Conservation (phyloP, 2,797 vertebrate genomes). For the Pipistrellus kuhlii region DNA sequence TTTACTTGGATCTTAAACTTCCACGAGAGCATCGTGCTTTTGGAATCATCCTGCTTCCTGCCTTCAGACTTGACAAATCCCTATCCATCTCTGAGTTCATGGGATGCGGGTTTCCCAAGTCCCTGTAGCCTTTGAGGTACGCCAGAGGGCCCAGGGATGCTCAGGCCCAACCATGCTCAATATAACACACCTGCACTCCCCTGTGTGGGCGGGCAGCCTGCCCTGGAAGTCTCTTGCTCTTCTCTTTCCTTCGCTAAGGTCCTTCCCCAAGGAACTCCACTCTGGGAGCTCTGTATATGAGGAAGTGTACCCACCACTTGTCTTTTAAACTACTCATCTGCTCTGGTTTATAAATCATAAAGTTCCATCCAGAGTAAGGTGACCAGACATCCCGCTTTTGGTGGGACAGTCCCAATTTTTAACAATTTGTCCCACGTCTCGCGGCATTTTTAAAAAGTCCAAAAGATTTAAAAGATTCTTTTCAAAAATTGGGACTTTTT, state of each 20-base stretch:
- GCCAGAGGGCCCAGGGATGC: neutral
- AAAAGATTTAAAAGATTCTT: too few relatives aligned
- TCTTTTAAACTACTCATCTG: neutral
- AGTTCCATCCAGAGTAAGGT: neutral
- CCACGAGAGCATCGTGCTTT: neutral
- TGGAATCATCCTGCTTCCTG: slow-evolving; percentile 21
- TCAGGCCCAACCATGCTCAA: neutral
- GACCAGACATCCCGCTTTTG: too few relatives aligned
- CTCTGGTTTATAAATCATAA: neutral
- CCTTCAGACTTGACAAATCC: slow-evolving; percentile 20
- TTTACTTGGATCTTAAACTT: neutral
- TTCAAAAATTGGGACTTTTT: too few relatives aligned
- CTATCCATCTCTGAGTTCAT: neutral
- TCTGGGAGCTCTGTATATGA: neutral
- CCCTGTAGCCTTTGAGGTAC: neutral
- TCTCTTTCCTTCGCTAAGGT: neutral
- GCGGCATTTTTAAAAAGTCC: too few relatives aligned
- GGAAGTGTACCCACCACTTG: neutral
- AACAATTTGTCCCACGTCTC: too few relatives aligned
- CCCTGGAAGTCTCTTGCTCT: neutral
- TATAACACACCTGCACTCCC: neutral
- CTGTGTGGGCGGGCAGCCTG: neutral
- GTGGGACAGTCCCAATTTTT: too few relatives aligned
- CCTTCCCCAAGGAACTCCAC: neutral
- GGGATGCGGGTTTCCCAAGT: neutral